phyloP scores from a whole-genome alignment of 1,140 invertebrate species.

The Aradophagus sp. region DNA sequence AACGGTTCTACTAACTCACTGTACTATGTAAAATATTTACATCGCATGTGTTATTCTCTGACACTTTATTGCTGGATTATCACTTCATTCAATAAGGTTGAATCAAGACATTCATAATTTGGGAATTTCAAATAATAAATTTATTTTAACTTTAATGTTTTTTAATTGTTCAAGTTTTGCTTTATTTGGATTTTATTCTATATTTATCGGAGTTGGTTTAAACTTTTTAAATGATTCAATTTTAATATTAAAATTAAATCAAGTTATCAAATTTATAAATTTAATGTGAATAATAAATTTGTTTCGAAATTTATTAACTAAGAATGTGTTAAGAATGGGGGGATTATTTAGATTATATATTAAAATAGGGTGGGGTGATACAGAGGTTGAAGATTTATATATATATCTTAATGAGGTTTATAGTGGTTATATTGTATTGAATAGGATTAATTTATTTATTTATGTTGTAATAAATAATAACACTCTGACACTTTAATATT shows the following conservation, averaged over 20 bases:
- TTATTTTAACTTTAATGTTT: conserved; percentile 38
- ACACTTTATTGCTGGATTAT: too few species aligned
- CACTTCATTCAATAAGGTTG: too few species aligned
- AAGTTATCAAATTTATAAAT: conserved; percentile 34
- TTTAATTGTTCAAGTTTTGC: conserved; percentile 48
- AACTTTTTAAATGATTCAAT: conserved; percentile 9
- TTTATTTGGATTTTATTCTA: conserved; percentile 77
- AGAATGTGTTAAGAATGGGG: conserved; percentile 23
- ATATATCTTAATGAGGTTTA: conserved; percentile 13
- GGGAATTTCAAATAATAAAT: conserved; percentile 64
- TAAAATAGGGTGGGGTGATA: conserved; percentile 29
- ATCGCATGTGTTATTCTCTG: too few species aligned
- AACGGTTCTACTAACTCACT: too few species aligned
- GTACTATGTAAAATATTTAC: too few species aligned
- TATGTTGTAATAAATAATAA: too few species aligned
- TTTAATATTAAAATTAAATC: conserved; percentile 21
- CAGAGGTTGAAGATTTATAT: conserved; percentile 2
- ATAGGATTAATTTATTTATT: conserved; percentile 54
- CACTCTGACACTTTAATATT: too few species aligned
- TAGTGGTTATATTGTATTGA: conserved; percentile 37
- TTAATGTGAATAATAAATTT: conserved; percentile 70
- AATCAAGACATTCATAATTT: too few species aligned
- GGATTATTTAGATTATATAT: neutral
- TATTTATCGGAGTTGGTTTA: conserved; percentile 11
- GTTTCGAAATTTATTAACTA: conserved; percentile 17